Evolutionary conservation across 2,113 vertebrate genomes (phyloP).

Genomic region (Mormyrus iriodes): DNA sequence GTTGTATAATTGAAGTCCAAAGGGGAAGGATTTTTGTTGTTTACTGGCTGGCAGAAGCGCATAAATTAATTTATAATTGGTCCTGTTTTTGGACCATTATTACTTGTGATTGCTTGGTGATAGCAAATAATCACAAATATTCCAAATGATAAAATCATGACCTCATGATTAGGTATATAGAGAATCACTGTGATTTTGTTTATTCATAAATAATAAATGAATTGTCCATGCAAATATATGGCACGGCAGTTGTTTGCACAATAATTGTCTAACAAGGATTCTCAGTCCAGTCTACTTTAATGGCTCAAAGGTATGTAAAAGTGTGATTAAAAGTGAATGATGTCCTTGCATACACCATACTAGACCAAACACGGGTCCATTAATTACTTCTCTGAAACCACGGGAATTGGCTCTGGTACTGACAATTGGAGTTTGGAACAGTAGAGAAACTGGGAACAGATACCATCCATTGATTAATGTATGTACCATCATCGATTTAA

Average conservation of each 20-base stretch:
- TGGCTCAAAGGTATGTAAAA: not conserved
- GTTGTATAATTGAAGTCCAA: not conserved
- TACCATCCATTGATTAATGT: constrained; percentile 1
- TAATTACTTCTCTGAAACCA: not conserved
- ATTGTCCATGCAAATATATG: not conserved
- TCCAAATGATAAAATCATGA: not conserved
- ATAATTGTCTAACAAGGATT: not conserved
- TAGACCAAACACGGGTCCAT: not conserved
- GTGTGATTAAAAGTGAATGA: not conserved
- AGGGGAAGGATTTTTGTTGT: not conserved
- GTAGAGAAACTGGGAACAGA: not conserved
- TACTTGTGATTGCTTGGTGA: not conserved
- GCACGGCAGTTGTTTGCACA: not conserved
- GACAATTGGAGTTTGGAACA: not conserved
- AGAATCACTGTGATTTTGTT: not conserved
- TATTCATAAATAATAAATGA: not conserved
- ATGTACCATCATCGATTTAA: not conserved
- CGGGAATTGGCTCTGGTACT: not conserved
- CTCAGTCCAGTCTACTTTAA: not conserved
- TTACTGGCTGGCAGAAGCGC: not conserved
- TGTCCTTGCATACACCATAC: not conserved
- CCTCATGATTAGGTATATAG: not conserved
- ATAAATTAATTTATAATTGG: not conserved
- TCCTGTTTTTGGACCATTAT: not conserved
- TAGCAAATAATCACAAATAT: not conserved